phyloP scores from a whole-genome alignment of 2,113 vertebrate genomes.

The Struthidea cinerea region DNA sequence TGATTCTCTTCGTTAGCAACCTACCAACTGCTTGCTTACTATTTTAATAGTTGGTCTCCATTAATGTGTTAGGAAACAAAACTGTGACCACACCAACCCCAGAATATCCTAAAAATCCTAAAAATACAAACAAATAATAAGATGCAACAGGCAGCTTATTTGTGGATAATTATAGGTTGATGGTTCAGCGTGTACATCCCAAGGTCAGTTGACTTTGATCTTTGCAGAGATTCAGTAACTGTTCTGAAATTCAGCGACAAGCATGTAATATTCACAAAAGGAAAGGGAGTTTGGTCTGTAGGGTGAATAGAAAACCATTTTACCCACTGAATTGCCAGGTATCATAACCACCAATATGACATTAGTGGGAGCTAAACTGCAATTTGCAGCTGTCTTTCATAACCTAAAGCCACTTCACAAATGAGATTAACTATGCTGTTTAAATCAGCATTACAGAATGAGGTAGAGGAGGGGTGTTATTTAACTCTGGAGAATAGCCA shows the following conservation, averaged over 20 bases:
- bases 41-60: not conserved
- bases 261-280: not conserved
- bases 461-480: not conserved
- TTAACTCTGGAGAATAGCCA: not conserved
- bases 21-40: not conserved
- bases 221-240: not conserved
- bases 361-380: not conserved
- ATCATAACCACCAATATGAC: not conserved
- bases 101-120: not conserved
- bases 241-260: not conserved
- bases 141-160: not conserved
- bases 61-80: not conserved
- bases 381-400: not conserved
- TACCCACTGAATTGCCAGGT: not conserved
- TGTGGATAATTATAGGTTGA: not conserved
- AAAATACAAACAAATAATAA: not conserved
- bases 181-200: not conserved
- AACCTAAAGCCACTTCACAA: slow-evolving; percentile 22
- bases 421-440: not conserved
- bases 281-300: not conserved
- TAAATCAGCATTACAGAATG: not conserved
- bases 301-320: not conserved
- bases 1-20: not conserved
- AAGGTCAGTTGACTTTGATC: not conserved
- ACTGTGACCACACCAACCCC: not conserved